Conservation (phyloP, 2,113 vertebrate species). For the Actenoides lindsayi region DNA sequence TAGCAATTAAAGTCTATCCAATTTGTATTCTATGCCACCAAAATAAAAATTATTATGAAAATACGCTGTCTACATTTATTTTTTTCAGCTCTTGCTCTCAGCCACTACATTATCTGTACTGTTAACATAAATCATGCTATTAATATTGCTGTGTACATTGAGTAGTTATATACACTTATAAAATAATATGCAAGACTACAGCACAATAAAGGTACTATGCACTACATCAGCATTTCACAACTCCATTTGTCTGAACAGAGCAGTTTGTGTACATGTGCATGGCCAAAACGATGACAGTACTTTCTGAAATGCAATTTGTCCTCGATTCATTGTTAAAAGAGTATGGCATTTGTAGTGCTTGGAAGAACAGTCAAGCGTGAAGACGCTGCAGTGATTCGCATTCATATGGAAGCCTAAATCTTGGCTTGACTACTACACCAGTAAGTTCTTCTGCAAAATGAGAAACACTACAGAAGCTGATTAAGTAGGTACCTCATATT, state of each 20-base stretch:
- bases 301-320: neutral
- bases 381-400: neutral
- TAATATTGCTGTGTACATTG: neutral
- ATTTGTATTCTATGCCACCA: neutral
- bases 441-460: neutral
- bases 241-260: neutral
- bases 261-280: fast-evolving
- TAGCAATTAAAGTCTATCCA: neutral
- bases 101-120: neutral
- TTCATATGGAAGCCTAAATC: neutral
- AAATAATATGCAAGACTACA: neutral
- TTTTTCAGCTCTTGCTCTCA: neutral
- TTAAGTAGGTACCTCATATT: neutral
- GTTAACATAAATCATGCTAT: neutral
- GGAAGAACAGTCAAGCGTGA: neutral
- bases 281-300: neutral
- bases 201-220: neutral
- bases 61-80: neutral
- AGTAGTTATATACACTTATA: neutral
- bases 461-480: neutral
- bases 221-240: neutral
- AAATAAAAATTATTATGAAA: neutral
- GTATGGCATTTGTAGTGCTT: neutral
- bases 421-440: neutral
- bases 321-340: neutral